Percentiles rank a stretch among this genome's conserved stretches.
phyloP scores from a whole-genome alignment of 2,888 invertebrate species.

The Cyclophora punctaria region DNA sequence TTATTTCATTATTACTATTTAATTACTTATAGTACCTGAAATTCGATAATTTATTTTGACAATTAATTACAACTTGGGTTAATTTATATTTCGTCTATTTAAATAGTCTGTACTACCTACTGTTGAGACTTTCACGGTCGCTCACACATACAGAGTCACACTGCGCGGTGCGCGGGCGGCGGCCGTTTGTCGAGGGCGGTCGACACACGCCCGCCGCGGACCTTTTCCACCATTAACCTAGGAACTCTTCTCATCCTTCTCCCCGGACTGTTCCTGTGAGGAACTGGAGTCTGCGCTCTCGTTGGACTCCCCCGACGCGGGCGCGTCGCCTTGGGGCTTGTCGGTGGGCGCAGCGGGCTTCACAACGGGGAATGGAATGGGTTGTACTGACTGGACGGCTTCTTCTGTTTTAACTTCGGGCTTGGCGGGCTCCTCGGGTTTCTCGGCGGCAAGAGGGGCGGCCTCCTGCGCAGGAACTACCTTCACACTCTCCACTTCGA shows the following conservation, averaged over 20 bases:
- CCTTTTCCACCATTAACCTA: constrained; percentile 42
- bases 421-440: constrained; percentile 19
- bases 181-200: constrained; percentile 69
- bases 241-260: constrained; percentile 24
- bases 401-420: constrained; percentile 2
- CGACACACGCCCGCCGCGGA: constrained; percentile 68
- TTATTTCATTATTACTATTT: constrained; percentile 27
- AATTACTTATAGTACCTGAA: constrained; percentile 69
- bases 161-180: constrained; percentile 37
- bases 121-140: constrained; percentile 44
- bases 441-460: not conserved
- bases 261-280: constrained; percentile 40
- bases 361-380: not conserved
- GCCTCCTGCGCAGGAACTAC: constrained; percentile 5
- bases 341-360: constrained; percentile 19
- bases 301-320: constrained; percentile 32
- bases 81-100: constrained; percentile 62
- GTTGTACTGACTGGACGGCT: not conserved
- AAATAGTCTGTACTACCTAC: constrained; percentile 63
- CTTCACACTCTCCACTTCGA: too few species aligned
- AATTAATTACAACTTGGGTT: constrained; percentile 67
- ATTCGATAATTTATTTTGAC: constrained; percentile 71
- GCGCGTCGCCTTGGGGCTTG: constrained; percentile 35
- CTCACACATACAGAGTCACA: constrained; percentile 30
- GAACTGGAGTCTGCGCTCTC: constrained; percentile 16